These are phyloP conservation scores for Drosophila parthenogenetica DNA, from an alignment of 2,888 invertebrate genomes.

Conservation along the genomic window DNA sequence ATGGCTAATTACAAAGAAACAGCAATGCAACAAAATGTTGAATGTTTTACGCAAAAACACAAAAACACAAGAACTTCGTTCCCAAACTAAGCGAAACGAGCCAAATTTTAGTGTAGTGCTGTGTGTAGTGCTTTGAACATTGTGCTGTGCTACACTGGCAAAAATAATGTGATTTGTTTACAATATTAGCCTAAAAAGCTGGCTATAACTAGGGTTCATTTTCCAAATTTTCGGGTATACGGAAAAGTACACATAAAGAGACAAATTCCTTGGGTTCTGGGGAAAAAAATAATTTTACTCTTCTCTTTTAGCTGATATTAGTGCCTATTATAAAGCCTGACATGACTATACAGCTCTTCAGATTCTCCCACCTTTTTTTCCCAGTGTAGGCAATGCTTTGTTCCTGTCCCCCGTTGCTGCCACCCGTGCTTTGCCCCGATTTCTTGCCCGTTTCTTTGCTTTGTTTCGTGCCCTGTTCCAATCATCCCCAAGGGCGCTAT, in stretches of 20 bases:
- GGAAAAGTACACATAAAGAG: too few species aligned
- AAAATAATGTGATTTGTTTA: not conserved
- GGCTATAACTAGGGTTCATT: too few species aligned
- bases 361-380: not conserved
- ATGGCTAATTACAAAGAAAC: slow-evolving; percentile 73
- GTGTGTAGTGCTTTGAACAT: slow-evolving; percentile 1
- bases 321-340: too few species aligned
- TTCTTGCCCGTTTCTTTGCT: not conserved
- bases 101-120: slow-evolving; percentile 14
- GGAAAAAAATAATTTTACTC: too few species aligned
- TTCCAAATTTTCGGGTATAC: too few species aligned
- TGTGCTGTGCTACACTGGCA: not conserved
- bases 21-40: slow-evolving; percentile 33
- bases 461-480: slow-evolving; percentile 21
- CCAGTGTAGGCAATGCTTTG: not conserved
- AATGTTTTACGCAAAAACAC: too few species aligned
- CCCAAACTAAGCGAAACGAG: slow-evolving; percentile 40
- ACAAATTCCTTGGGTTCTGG: too few species aligned
- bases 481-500: slow-evolving; percentile 76
- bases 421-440: not conserved
- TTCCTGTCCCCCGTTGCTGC: not conserved
- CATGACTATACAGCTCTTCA: too few species aligned
- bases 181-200: too few species aligned
- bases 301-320: too few species aligned
- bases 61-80: slow-evolving; percentile 38